phyloP scores from a whole-genome alignment of 2,888 invertebrate genomes.

The Napeogenes sylphis region DNA sequence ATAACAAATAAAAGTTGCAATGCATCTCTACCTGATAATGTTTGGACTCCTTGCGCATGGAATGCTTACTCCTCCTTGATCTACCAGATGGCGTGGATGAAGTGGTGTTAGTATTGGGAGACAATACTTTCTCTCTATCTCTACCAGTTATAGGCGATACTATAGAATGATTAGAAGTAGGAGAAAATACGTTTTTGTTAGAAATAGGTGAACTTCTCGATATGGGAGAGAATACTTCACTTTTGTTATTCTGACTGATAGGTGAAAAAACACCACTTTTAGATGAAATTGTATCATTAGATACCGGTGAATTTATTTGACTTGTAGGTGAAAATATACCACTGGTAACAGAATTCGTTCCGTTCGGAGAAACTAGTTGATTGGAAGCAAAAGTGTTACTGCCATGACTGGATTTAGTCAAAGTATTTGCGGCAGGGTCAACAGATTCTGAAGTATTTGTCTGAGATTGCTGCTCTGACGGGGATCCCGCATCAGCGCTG shows the following conservation, averaged over 20 bases:
- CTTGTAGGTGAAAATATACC: slow-evolving; percentile 75
- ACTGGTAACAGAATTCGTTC: slow-evolving; percentile 73
- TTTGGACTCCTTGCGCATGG: slow-evolving; percentile 81
- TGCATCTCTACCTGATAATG: slow-evolving; percentile 80
- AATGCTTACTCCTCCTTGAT: slow-evolving; percentile 77
- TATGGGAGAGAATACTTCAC: slow-evolving; percentile 69
- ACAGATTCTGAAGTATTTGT: slow-evolving; percentile 63
- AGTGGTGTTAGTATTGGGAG: slow-evolving; percentile 69
- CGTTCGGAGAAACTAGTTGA: slow-evolving; percentile 71
- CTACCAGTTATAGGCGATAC: slow-evolving; percentile 65
- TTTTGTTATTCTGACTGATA: slow-evolving; percentile 72
- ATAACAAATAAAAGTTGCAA: slow-evolving; percentile 26
- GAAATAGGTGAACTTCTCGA: slow-evolving; percentile 72
- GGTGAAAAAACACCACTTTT: slow-evolving; percentile 75
- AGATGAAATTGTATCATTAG: slow-evolving; percentile 73
- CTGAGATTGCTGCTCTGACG: slow-evolving; percentile 61
- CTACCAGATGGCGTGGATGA: slow-evolving; percentile 78
- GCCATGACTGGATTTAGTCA: slow-evolving; percentile 61
- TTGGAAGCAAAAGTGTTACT: slow-evolving; percentile 60
- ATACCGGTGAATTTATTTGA: slow-evolving; percentile 74
- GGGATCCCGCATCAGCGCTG: slow-evolving; percentile 63
- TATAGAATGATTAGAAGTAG: slow-evolving; percentile 68
- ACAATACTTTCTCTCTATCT: slow-evolving; percentile 66
- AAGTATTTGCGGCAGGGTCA: slow-evolving; percentile 62
- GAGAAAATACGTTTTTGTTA: slow-evolving; percentile 68